Conservation (phyloP, 2,797 vertebrate species). For the Dendrocincla fuliginosa region DNA sequence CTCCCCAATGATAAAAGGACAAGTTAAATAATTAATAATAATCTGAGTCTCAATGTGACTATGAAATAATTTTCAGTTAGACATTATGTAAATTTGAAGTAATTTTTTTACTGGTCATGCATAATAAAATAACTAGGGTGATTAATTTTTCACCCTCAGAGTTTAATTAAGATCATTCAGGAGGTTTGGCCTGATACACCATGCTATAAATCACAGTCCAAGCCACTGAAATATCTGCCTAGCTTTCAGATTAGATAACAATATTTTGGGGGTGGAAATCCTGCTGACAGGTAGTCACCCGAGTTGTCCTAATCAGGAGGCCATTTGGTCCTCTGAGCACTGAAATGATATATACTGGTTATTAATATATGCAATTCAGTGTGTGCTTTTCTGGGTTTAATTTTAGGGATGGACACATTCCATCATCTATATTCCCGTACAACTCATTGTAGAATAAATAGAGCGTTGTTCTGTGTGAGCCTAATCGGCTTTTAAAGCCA, state of each 20-base stretch:
- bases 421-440: background rate
- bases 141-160: constrained; percentile 62
- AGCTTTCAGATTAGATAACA: background rate
- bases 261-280: background rate
- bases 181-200: background rate
- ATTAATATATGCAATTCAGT: background rate
- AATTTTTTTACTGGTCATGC: constrained; percentile 31
- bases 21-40: constrained; percentile 39
- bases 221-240: constrained; percentile 3
- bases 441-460: constrained; percentile 13
- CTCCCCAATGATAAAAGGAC: background rate
- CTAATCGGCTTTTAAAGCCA: background rate
- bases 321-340: background rate
- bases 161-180: constrained; percentile 64
- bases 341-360: background rate
- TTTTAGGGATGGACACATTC: constrained; percentile 26
- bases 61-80: constrained; percentile 30
- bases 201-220: constrained; percentile 10
- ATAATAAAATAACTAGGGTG: constrained; percentile 41
- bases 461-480: background rate
- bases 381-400: constrained; percentile 30
- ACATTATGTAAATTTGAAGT: constrained; percentile 51
- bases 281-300: background rate
- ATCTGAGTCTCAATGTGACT: background rate
- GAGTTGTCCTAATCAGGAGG: background rate